phyloP scores from a whole-genome alignment of 2,888 invertebrate genomes.

The Xanthia icteritia region DNA sequence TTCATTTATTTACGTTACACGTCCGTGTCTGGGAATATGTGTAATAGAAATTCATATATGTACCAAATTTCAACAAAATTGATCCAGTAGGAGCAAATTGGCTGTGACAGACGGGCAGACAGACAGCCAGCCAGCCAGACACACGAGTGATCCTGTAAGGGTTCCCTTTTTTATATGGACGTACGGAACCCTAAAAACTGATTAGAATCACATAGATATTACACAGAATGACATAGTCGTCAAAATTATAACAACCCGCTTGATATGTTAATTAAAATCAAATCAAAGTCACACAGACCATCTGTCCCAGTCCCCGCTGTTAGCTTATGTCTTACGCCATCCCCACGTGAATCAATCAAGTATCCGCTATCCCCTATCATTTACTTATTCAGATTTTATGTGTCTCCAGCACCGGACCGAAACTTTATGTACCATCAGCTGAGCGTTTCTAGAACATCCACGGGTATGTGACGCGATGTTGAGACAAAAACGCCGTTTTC shows the following conservation, averaged over 20 bases:
- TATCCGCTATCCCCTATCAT: conserved; percentile 82
- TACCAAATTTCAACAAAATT: no score
- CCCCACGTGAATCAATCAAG: conserved; percentile 80
- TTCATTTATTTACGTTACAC: no score
- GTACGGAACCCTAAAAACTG: no score
- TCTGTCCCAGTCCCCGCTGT: conserved; percentile 29
- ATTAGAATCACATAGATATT: no score
- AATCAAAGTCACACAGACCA: no score
- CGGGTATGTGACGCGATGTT: conserved; percentile 57
- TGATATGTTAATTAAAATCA: neutral
- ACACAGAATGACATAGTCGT: neutral
- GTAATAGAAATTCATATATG: no score
- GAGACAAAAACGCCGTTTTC: conserved; percentile 54
- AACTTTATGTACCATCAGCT: conserved; percentile 78
- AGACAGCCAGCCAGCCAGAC: no score
- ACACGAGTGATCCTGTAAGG: no score
- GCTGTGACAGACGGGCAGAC: no score
- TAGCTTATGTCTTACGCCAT: conserved; percentile 60
- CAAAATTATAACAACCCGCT: neutral
- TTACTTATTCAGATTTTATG: conserved; percentile 85
- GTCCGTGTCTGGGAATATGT: no score
- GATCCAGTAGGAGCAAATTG: no score
- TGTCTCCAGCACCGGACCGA: conserved; percentile 72
- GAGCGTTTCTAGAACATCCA: conserved; percentile 69
- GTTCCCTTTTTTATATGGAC: no score